Evolutionary conservation across 2,797 vertebrate genomes (phyloP), one percentile per base, ranked within the genome.

Genomic region (Sardinella longiceps): DNA sequence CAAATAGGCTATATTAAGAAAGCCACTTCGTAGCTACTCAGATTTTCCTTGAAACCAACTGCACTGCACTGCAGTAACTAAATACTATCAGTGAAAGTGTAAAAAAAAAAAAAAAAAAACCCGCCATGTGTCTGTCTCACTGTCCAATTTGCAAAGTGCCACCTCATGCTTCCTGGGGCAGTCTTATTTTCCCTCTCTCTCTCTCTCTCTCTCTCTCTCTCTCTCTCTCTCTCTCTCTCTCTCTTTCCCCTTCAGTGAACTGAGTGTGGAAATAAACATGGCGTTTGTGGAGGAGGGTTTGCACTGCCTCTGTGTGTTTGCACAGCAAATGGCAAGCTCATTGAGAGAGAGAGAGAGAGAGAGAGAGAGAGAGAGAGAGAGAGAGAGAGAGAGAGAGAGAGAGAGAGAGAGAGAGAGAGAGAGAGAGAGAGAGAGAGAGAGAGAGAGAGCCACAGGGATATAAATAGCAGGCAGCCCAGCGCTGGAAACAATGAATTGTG

Each of bases 401-500:
- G n/a, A n/a, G n/a, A n/a, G n/a, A n/a, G n/a, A n/a, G n/a, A n/a
- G n/a, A n/a, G n/a, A n/a, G n/a, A n/a, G n/a, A n/a, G n/a, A n/a
- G n/a, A n/a, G n/a, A n/a, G n/a, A n/a, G n/a, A n/a, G n/a, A n/a
- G n/a, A n/a, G n/a, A n/a, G n/a, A n/a, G n/a, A n/a, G n/a, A n/a
- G n/a, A n/a, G n/a, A n/a, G n/a, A 88, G 53, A 82, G 25, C 80
- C 81, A 81, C 25, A 25, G 77, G 43, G 30, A 60, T 93, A 94
- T 94, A 93, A 95, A 95, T 94, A 95, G 93, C 90, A 88, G 66
- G 48, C 88, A 88, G 84, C 81, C 37, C 81, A 90, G 90, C 87
- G 86, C 87, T 89, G 90, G 91, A 94, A 95, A 94, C 93, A 93
- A 89, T 92, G 88, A 92, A 91, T 92, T 90, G 83, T 83, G 83